These are phyloP conservation scores for Steromphala cineraria DNA, from an alignment of 2,888 invertebrate species.

Conservation along the genomic window DNA sequence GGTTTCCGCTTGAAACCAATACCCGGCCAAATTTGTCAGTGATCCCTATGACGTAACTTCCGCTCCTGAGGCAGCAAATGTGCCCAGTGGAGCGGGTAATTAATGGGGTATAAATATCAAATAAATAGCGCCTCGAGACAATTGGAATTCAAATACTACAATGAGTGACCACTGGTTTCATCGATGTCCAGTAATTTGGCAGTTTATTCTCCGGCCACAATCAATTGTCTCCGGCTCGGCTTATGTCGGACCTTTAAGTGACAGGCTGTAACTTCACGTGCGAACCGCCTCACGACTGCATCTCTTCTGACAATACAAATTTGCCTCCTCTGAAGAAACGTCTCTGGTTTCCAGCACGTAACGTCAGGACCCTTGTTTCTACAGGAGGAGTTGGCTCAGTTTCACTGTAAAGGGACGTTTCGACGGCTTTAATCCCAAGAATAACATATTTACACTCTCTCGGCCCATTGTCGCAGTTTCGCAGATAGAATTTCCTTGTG, in stretches of 20 bases:
- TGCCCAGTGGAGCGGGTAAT: neutral
- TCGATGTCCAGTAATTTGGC: neutral
- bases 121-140: neutral
- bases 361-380: neutral
- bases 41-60: no score
- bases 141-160: neutral
- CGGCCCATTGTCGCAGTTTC: constrained; percentile 18
- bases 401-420: neutral
- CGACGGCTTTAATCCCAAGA: constrained; percentile 14
- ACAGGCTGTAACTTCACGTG: neutral
- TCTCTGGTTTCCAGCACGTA: neutral
- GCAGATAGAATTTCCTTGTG: constrained; percentile 18
- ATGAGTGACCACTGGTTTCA: neutral
- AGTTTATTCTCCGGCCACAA: neutral
- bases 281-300: neutral
- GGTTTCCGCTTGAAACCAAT: no score
- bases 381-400: neutral
- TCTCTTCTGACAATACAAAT: constrained; percentile 6
- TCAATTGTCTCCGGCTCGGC: neutral
- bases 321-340: neutral
- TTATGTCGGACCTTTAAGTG: neutral
- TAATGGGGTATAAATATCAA: constrained; percentile 14
- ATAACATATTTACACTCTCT: constrained; percentile 24
- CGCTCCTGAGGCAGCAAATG: neutral
- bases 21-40: no score